Conservation (phyloP, 2,888 invertebrate genomes). For the Myopa tessellatipennis region DNA sequence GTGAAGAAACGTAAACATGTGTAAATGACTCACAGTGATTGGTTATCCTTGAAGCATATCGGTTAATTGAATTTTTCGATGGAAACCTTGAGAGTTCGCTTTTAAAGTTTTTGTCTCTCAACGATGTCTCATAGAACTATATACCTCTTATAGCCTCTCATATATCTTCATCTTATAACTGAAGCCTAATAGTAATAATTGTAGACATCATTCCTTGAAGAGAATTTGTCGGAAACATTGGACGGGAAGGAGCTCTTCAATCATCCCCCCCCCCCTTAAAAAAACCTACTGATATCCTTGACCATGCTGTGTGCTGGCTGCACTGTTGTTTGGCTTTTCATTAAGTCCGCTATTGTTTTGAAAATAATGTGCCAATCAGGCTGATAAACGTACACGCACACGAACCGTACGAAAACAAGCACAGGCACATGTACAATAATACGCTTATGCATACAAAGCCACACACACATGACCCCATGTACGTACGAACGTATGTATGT, state of each 20-base stretch:
- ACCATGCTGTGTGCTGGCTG: background rate
- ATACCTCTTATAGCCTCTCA: no score
- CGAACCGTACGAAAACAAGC: background rate
- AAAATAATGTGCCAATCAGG: constrained; percentile 31
- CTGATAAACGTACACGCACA: constrained; percentile 19
- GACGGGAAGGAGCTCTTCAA: no score
- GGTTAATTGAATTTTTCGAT: background rate
- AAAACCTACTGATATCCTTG: background rate
- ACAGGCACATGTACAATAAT: background rate
- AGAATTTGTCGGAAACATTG: background rate
- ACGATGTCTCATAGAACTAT: no score
- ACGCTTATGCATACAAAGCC: background rate
- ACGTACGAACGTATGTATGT: no score
- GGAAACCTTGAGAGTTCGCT: background rate
- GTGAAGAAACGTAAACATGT: background rate
- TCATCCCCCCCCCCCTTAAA: no score
- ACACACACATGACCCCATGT: no score
- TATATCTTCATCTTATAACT: no score
- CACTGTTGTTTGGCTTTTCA: constrained; percentile 27
- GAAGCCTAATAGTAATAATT: background rate
- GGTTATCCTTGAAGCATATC: background rate
- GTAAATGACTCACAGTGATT: background rate
- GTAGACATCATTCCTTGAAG: background rate
- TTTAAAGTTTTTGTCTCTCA: no score
- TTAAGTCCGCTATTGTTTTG: constrained; percentile 31